phyloP scores from a whole-genome alignment of 2,797 vertebrate genomes.

The Anabas testudineus region DNA sequence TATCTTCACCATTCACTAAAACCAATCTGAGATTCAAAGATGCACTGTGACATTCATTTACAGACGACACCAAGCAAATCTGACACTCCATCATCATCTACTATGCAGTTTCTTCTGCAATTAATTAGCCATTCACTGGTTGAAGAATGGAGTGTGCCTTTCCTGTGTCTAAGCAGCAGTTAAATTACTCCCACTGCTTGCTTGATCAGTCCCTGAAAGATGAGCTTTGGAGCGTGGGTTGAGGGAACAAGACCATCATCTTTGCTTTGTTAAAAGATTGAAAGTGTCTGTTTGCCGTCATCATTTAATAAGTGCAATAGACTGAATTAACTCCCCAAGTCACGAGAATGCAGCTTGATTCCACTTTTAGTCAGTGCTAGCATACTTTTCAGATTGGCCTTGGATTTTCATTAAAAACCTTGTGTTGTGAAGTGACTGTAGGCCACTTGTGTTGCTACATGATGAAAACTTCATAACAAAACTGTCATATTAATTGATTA shows the following conservation, averaged over 20 bases:
- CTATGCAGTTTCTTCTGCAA: neutral
- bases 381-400: neutral
- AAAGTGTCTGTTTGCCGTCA: neutral
- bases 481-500: neutral
- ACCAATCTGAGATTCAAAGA: neutral
- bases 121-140: constrained; percentile 29
- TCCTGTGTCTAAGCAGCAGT: constrained; percentile 25
- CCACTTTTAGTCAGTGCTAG: neutral
- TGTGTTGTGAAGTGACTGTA: neutral
- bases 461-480: neutral
- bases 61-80: neutral
- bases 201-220: constrained; percentile 30
- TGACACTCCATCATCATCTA: constrained; percentile 18
- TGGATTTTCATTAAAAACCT: neutral
- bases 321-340: neutral
- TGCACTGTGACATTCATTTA: constrained; percentile 6
- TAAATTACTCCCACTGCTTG: constrained; percentile 9
- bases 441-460: neutral
- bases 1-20: neutral
- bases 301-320: constrained; percentile 7
- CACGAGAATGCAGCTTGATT: constrained; percentile 5
- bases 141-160: constrained; percentile 10
- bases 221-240: neutral
- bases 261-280: constrained; percentile 4
- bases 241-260: neutral